phyloP scores from a whole-genome alignment of 2,797 vertebrate genomes.

The Lagorchestes hirsutus region DNA sequence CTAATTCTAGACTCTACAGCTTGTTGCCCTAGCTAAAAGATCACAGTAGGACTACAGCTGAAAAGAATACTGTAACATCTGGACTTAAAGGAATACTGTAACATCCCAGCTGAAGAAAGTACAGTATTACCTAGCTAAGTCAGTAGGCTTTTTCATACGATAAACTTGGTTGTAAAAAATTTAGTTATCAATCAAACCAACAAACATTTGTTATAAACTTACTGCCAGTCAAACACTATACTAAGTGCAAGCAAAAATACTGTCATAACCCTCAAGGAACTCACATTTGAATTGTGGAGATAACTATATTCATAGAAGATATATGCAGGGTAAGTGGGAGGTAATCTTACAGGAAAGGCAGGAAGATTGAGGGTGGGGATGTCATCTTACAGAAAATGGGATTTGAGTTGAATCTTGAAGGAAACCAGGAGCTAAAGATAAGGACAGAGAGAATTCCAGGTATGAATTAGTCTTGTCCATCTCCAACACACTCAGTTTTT shows the following conservation, averaged over 20 bases:
- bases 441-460: not conserved
- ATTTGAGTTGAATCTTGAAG: not conserved
- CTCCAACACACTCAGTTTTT: not conserved
- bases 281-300: not conserved
- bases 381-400: not conserved
- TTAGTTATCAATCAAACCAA: not conserved
- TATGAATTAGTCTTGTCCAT: not conserved
- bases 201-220: not conserved
- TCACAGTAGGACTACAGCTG: not conserved
- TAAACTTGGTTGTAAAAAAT: not conserved
- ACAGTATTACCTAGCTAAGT: not conserved
- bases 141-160: not conserved
- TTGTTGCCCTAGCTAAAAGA: not conserved
- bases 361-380: not conserved
- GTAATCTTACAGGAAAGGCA: not conserved
- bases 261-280: not conserved
- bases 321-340: not conserved
- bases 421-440: not conserved
- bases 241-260: not conserved
- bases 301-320: not conserved
- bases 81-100: not conserved
- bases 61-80: not conserved
- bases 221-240: not conserved
- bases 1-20: too few species aligned
- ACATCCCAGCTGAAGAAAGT: not conserved